Evolutionary conservation across 1,140 invertebrate species (phyloP), one percentile per base, ranked within the genome.

Genomic region (Sarcophaga bullata): DNA sequence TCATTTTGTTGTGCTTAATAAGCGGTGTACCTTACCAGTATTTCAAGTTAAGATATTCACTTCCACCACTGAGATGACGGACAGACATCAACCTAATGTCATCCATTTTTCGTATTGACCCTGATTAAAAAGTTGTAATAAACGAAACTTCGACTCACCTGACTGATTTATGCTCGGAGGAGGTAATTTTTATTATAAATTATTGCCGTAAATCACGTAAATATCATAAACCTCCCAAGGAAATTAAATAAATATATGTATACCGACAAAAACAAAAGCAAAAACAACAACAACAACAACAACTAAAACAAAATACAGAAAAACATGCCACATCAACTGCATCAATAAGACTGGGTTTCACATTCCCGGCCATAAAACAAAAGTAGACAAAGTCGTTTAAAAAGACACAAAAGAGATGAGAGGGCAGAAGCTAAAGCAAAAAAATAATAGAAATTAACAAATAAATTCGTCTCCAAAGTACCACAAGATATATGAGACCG

Each of bases 161-260:
- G 58, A 58, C 80, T 80, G 80, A 80, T 80, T 80, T 80, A 80
- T n/a, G 46, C 8, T 11, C 37, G 17, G 13, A 62, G 17, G 13
- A 62, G 52, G 25, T 17, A 62, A 58, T 49, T 81, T 47, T 82
- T 80, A 37, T 25, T 50, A 76, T 81, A 83, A 83, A 78, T 83
- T 83, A 83, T 81, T 83, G 80, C 73, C 83, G 80, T 81, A 83
- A 83, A 83, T 83, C 83, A 83, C 83, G 83, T 81, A 81, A 81
- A 83, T 83, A 81, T 83, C 83, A 83, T 83, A 83, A 83, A 83
- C 76, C 68, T 58, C 72, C 76, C 37, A 73, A 68, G 58, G 13
- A 13, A 46, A 78, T 17, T 50, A 68, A 82, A 52, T 15, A 17
- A 62, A 47, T 75, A 52, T 50, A 73, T 25, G 1, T 17, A n/a